Percentiles rank a stretch among this genome's conserved stretches.
Conservation (phyloP, 2,888 invertebrate genomes). For the Acronicta alni region DNA sequence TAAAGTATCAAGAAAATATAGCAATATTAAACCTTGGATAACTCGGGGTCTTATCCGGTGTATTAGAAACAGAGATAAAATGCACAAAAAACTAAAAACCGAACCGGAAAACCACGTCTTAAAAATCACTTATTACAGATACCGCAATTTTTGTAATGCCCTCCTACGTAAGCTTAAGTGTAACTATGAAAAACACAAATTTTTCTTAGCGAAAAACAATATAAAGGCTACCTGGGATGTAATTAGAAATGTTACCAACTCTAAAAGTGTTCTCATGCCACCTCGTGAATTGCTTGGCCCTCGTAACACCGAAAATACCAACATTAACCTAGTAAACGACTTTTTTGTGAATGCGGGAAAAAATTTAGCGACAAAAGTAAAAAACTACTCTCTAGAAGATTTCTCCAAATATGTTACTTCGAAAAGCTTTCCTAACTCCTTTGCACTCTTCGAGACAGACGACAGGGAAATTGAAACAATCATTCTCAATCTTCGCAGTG, state of each 20-base stretch:
- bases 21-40: slow-evolving; percentile 1
- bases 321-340: background rate
- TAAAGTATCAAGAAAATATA: background rate
- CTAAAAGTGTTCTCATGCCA: background rate
- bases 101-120: slow-evolving; percentile 1
- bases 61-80: background rate
- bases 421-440: background rate
- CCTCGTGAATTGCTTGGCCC: background rate
- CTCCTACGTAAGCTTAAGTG: background rate
- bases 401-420: background rate
- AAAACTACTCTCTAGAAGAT: background rate
- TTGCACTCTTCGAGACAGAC: slow-evolving; percentile 1
- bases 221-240: background rate
- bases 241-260: background rate
- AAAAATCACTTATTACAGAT: slow-evolving; percentile 1
- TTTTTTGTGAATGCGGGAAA: slow-evolving; percentile 1
- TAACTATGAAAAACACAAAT: background rate
- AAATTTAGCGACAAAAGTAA: background rate
- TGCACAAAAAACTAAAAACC: background rate
- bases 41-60: background rate
- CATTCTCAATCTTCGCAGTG: background rate
- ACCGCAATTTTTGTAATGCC: slow-evolving; percentile 1
- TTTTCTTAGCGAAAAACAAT: background rate
- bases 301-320: no score
- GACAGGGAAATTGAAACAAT: background rate